Conservation (phyloP, 1,140 invertebrate species). For the Zelostemma sp. region DNA sequence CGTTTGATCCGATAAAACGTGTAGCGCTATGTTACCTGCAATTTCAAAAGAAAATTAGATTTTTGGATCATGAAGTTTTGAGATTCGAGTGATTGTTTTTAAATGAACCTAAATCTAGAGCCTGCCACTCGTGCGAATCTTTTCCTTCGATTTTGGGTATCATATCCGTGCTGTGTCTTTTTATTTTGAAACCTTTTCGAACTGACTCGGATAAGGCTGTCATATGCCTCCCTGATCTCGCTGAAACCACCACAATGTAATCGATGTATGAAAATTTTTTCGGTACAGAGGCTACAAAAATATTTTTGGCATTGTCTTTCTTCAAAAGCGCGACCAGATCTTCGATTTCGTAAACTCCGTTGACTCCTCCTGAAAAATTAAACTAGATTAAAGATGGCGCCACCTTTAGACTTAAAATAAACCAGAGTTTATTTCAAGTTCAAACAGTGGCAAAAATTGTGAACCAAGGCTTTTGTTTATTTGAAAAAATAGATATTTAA, state of each 20-base stretch:
- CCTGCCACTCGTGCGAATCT: constrained; percentile 85
- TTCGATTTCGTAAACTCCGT: constrained; percentile 88
- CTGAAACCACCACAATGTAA: constrained; percentile 84
- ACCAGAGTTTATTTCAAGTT: background rate
- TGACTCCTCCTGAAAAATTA: constrained; percentile 77
- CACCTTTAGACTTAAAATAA: background rate
- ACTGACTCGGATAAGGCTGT: constrained; percentile 82
- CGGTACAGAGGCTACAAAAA: constrained; percentile 86
- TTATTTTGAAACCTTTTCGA: constrained; percentile 83
- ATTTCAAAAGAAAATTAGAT: constrained; percentile 8
- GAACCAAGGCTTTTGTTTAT: background rate
- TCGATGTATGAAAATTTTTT: constrained; percentile 83
- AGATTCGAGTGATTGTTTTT: constrained; percentile 16
- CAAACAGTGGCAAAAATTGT: background rate
- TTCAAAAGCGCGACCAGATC: constrained; percentile 84
- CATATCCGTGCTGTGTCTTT: constrained; percentile 75
- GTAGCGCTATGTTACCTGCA: constrained; percentile 89
- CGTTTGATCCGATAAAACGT: constrained; percentile 82
- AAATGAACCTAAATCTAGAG: constrained; percentile 86
- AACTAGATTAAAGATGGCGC: background rate
- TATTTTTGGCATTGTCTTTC: constrained; percentile 82
- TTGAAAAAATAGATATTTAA: too few relatives aligned
- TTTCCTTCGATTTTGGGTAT: constrained; percentile 84
- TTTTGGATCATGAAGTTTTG: too few relatives aligned
- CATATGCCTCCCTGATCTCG: constrained; percentile 81